Conservation (phyloP, 2,113 vertebrate species). For the Hoplias malabaricus region DNA sequence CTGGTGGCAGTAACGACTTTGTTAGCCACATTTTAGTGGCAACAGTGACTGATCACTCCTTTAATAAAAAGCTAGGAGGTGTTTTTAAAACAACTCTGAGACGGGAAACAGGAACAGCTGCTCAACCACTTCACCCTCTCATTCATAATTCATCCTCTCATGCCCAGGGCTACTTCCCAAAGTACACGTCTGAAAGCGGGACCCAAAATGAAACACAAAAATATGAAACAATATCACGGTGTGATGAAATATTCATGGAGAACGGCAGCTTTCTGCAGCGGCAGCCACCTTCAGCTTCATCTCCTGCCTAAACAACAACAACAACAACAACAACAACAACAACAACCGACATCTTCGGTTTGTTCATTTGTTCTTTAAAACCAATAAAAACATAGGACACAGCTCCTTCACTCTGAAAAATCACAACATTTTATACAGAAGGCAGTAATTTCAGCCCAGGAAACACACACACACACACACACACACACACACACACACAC, state of each 20-base stretch:
- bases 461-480: background rate
- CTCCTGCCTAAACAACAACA: background rate
- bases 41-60: too few species aligned
- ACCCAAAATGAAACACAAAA: background rate
- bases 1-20: too few species aligned
- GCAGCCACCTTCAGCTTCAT: background rate
- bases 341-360: too few species aligned
- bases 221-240: conserved; percentile 41
- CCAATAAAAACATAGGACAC: too few species aligned
- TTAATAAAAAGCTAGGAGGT: too few species aligned
- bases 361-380: too few species aligned
- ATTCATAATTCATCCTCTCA: conserved; percentile 46
- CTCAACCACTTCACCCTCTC: background rate
- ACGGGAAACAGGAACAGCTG: conserved; percentile 5
- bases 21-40: too few species aligned
- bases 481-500: background rate
- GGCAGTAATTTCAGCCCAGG: background rate
- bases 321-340: too few species aligned
- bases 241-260: conserved; percentile 38
- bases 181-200: conserved; percentile 25
- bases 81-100: too few species aligned
- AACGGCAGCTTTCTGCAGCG: background rate
- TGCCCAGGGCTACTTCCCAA: conserved; percentile 35
- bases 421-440: too few species aligned
- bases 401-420: too few species aligned